Evolutionary conservation across 2,797 vertebrate species (phyloP), one percentile per base, ranked within the genome.

Genomic region (Phrynocephalus forsythii): DNA sequence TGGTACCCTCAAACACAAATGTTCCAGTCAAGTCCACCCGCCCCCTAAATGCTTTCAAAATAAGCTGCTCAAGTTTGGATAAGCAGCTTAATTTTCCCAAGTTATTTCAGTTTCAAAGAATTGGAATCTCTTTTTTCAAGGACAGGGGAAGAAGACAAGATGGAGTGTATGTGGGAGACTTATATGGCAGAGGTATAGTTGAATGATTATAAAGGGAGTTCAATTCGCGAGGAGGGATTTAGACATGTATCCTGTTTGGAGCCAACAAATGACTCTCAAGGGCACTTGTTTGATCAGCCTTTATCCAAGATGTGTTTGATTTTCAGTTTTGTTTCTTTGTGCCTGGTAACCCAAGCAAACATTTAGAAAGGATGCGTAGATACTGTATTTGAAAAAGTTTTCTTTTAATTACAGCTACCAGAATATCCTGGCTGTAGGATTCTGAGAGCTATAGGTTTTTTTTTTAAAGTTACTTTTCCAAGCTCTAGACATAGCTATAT

Each of bases 61-160:
- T 56, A 80, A 75, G 56, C 60, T 68, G 83, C 24, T 75, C 22
- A 68, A 44, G 75, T 52, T 71, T 80, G 87, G 73, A 88, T 84
- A 84, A 84, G 77, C 69, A 33, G 82, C 82, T 88, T 88, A 75
- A 80, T 79, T 83, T 83, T 38, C 67, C 76, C 75, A 79, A 75
- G 22, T 84, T 84, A 80, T 60, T 76, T 85, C 71, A 69, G 38
- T 71, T 88, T 84, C 83, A 79, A 88, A 87, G 81, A n/a, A 50
- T 52, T 69, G 50, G 44, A 77, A 76, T 60, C 11, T 30, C 33
- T 56, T 56, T 85, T 85, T 38, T 67, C 72, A 85, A 56, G 66
- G 30, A 52, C 66, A 88, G n/a, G 30, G 73, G 8, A 68, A 71
- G 44, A 48, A 81, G 48, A 69, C 28, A 18, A 24, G 69, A 38